Base-by-base conservation (phyloP, 2,888 invertebrate genomes). In the Chalcis sispes region DNA sequence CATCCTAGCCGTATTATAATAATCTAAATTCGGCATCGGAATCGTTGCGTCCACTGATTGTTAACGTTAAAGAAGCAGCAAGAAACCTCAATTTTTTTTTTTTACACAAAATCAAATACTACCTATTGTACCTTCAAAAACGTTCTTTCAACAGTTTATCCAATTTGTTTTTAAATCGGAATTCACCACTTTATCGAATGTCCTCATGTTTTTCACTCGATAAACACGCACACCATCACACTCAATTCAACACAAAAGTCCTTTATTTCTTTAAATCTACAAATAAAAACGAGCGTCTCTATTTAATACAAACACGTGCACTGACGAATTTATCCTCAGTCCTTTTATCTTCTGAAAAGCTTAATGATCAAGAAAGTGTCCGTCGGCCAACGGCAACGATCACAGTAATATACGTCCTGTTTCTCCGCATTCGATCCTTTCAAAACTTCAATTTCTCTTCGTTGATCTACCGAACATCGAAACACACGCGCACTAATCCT, bases 1-100 rank as follows among this genome's bases (percentile, higher is more conserved):
- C 88, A 89, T 89, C 82, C 88, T 87, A 72, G 88, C 87, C 75
- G 88, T 86, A 80, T 87, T 89, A 82, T 89, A 89, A 85, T 88
- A 88, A 83, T 88, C 88, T 82, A 89, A 79, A 79, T 88, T 89
- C 83, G 88, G 88, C 88, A 88, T 89, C 27, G 64, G 13, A 52
- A 61, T 46, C 10, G 25, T 27, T n/a, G 27, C 27, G 10, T 25
- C 8, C 13, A 13, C 13, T 13, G 3, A 52, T 25, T 18, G 13
- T 50, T 0, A 50, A 20, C 23, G 18, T 50, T 15, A 23, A 50
- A 50, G n/a, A 18, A 46, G 15, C 7, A 62, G n/a, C n/a, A 3
- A 10, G 10, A 48, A 70, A 50, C 36, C 15, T 32, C 13, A 15
- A 5, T 40, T 13, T 13, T 18, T 18, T 13, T 56, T 18, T 29